Percentiles rank a stretch among this genome's conserved stretches.
phyloP scores from a whole-genome alignment of 2,113 vertebrate species.

The Dolichotis patagonum region DNA sequence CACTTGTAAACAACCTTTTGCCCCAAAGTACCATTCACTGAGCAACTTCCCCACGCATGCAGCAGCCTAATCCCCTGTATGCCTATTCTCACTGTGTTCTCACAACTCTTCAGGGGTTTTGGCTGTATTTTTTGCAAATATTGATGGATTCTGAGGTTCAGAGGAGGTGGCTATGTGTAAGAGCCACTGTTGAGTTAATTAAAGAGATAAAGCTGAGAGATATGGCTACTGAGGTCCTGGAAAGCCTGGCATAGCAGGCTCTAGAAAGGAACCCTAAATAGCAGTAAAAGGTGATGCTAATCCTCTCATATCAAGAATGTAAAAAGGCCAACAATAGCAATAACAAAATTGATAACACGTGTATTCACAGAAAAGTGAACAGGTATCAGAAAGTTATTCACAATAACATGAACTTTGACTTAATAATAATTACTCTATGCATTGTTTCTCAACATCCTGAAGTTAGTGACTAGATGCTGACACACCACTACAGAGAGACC shows the following conservation, averaged over 20 bases:
- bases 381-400: background rate
- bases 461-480: background rate
- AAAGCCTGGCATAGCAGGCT: background rate
- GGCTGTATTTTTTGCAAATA: background rate
- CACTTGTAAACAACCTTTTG: background rate
- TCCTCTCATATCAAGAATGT: background rate
- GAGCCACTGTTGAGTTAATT: background rate
- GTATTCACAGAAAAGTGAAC: rapidly evolving
- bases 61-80: rapidly evolving
- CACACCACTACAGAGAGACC: background rate
- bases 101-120: background rate
- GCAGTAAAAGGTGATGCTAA: background rate
- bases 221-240: background rate
- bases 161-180: background rate
- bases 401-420: background rate
- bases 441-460: background rate
- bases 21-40: background rate
- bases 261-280: background rate
- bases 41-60: too few relatives aligned
- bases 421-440: background rate
- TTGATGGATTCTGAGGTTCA: background rate
- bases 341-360: background rate
- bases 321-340: background rate
- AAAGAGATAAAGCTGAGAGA: background rate
- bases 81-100: background rate